phyloP scores from a whole-genome alignment of 2,797 vertebrate genomes.

The Platyrinchus mystaceus region DNA sequence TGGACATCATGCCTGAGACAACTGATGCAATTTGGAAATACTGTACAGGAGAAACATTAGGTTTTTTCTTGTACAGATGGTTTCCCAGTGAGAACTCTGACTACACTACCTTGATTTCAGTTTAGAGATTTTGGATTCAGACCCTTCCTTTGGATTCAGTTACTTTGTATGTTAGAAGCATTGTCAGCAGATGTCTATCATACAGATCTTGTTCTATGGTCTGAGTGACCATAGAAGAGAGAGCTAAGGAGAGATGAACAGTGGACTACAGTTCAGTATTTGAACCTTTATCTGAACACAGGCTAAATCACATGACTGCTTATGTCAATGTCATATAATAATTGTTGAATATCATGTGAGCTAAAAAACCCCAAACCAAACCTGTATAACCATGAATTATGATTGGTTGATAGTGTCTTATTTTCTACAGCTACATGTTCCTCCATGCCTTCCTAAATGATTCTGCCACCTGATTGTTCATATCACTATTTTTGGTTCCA shows the following conservation, averaged over 20 bases:
- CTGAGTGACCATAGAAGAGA: not conserved
- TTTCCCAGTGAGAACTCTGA: not conserved
- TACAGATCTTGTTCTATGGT: not conserved
- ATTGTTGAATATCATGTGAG: not conserved
- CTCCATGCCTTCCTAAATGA: not conserved
- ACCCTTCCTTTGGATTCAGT: not conserved
- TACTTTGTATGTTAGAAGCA: not conserved
- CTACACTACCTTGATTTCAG: not conserved
- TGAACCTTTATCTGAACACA: not conserved
- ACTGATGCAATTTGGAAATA: not conserved
- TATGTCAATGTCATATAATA: not conserved
- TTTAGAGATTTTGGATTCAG: not conserved
- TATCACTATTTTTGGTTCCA: not conserved
- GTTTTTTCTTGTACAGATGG: not conserved
- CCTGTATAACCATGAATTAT: not conserved
- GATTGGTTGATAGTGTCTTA: not conserved
- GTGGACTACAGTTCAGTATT: not conserved
- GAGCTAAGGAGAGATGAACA: not conserved
- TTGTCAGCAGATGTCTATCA: accelerated
- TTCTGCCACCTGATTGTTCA: not conserved
- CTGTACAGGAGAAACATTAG: not conserved
- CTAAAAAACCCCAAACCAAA: not conserved
- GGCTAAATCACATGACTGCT: not conserved
- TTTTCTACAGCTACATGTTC: not conserved
- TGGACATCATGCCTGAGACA: not conserved